Evolutionary conservation across 2,113 vertebrate species (phyloP).

Genomic region (Sceloporus tristichus): DNA sequence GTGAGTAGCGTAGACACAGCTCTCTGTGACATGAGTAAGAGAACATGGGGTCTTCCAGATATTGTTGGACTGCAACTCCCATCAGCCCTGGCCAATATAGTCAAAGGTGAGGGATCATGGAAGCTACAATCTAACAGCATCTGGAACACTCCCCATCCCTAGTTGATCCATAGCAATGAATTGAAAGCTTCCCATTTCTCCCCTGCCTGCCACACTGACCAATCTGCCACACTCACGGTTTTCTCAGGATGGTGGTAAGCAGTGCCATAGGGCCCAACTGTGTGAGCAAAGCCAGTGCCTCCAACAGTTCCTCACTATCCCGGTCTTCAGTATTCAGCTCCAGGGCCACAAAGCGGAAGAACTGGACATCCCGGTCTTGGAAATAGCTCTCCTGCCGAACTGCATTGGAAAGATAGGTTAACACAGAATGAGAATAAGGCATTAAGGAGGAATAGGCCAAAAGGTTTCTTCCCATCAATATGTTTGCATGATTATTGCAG

Average conservation of each 20-base stretch:
- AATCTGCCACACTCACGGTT: constrained; percentile 81
- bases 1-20: background rate
- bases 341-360: constrained; percentile 88
- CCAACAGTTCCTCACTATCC: constrained; percentile 87
- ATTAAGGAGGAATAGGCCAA: background rate
- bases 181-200: background rate
- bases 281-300: constrained; percentile 85
- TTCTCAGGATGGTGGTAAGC: constrained; percentile 92
- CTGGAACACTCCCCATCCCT: background rate
- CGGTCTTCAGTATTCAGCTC: constrained; percentile 66
- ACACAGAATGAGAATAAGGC: background rate
- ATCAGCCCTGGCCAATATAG: background rate
- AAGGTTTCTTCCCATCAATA: background rate
- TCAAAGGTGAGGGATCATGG: background rate
- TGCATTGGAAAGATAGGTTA: constrained; percentile 60
- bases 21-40: background rate
- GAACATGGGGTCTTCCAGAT: background rate
- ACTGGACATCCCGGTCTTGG: constrained; percentile 92
- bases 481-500: no score
- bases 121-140: background rate
- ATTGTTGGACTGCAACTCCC: background rate
- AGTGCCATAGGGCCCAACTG: constrained; percentile 92
- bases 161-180: background rate
- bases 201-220: background rate
- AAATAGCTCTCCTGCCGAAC: constrained; percentile 94